Base-by-base conservation (phyloP, 2,797 vertebrate species). In the Coccyzus lansbergi region DNA sequence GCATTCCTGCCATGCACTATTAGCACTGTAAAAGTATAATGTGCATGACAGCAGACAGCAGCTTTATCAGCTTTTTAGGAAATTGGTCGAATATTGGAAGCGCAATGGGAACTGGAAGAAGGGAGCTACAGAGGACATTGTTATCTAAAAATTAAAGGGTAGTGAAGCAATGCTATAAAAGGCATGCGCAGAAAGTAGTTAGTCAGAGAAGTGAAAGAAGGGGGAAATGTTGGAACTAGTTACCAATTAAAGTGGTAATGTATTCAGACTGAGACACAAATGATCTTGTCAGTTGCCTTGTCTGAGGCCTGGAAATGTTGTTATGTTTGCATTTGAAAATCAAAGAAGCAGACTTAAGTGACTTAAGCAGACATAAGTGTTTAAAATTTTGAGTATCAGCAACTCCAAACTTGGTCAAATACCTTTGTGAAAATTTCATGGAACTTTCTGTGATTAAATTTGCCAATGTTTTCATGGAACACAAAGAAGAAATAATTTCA, bases 71-170 rank as follows among this genome's bases (percentile, higher is more conserved):
- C 46, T 55, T 1, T 0, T 71, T 64, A 48, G 34, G 40, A 91
- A 79, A 56, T 0, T 58, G 33, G 63, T 17, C 0, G 0, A 58
- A n/a, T 15, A 8, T 48, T 81, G 62, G 65, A 84, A 86, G 10
- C 26, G 55, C 38, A 46, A 49, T 18, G 76, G 44, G 33, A 85
- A 36, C 44, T 69, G 63, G 22, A 82, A 44, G 48, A 51, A 25
- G 40, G 33, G 34, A 84, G 42, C n/a, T 49, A 55, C 17, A 74
- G 17, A 20, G 18, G 17, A 44, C 21, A 12, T 12, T 31, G 46
- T 42, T 42, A 4, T 31, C 89, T 59, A 25, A 58, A 58, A 24
- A 14, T 59, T 63, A 64, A 76, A 88, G 14, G 31, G 29, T 53
- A 19, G 49, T 82, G 28, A 12, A 12, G 9, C 28, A 56, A 28